phyloP scores from a whole-genome alignment of 2,113 vertebrate genomes.

The Ascaphus truei region DNA sequence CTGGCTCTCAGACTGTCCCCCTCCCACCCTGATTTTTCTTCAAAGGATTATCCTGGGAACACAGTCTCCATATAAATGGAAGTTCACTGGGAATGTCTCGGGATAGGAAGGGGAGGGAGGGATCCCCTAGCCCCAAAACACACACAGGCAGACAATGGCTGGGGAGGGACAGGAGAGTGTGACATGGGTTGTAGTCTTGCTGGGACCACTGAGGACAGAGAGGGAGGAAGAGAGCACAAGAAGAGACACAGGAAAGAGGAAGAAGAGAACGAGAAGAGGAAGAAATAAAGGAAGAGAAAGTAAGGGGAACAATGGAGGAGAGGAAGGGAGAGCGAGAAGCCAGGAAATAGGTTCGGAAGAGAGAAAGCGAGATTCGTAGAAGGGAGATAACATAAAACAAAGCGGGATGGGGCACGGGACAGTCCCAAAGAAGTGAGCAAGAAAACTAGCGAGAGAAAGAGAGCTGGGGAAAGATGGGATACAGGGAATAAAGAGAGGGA shows the following conservation, averaged over 20 bases:
- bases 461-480: too few species aligned
- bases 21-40: neutral
- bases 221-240: neutral
- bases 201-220: neutral
- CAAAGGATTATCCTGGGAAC: neutral
- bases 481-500: too few species aligned
- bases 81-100: conserved; percentile 1
- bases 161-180: neutral
- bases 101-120: conserved; percentile 37
- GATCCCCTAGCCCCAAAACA: neutral
- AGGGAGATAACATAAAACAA: too few species aligned
- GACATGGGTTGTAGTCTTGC: neutral
- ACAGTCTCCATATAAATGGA: neutral
- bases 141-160: neutral
- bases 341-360: too few species aligned
- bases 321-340: too few species aligned
- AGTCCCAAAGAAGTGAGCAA: too few species aligned
- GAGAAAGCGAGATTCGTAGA: too few species aligned
- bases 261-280: neutral
- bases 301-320: too few species aligned
- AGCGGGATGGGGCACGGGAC: too few species aligned
- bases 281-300: too few species aligned
- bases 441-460: too few species aligned
- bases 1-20: neutral
- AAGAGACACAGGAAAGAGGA: neutral